phyloP scores from a whole-genome alignment of 2,888 invertebrate genomes.

The Notodonta dromedarius region DNA sequence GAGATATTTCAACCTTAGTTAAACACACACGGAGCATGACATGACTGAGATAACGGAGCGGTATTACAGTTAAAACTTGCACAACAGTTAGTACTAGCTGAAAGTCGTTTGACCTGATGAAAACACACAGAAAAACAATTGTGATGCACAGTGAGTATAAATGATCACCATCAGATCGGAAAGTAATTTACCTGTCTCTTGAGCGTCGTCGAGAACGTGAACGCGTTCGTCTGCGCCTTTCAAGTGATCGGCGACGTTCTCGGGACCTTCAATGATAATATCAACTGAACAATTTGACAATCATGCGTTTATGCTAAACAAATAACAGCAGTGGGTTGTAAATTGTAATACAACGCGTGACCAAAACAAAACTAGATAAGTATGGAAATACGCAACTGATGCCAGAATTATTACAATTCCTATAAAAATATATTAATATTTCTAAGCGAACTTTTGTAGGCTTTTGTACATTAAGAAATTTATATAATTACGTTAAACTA shows the following conservation, averaged over 20 bases:
- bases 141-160: not conserved
- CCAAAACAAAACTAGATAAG: not conserved
- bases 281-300: constrained; percentile 8
- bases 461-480: too few relatives aligned
- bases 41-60: not conserved
- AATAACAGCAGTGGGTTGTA: constrained; percentile 11
- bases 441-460: not conserved
- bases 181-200: constrained; percentile 70
- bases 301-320: constrained; percentile 16
- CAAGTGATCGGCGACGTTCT: constrained; percentile 80
- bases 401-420: not conserved
- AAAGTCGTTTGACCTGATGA: not conserved
- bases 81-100: not conserved
- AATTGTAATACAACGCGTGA: constrained; percentile 1
- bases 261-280: constrained; percentile 58
- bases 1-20: not conserved
- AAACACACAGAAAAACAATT: not conserved
- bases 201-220: constrained; percentile 79
- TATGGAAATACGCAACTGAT: too few relatives aligned
- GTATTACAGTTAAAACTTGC: not conserved
- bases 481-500: too few relatives aligned
- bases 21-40: not conserved
- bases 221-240: constrained; percentile 76
- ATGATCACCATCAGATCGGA: constrained; percentile 12
- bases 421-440: not conserved